Conservation (phyloP, 1,140 invertebrate genomes). For the Hyles euphorbiae region DNA sequence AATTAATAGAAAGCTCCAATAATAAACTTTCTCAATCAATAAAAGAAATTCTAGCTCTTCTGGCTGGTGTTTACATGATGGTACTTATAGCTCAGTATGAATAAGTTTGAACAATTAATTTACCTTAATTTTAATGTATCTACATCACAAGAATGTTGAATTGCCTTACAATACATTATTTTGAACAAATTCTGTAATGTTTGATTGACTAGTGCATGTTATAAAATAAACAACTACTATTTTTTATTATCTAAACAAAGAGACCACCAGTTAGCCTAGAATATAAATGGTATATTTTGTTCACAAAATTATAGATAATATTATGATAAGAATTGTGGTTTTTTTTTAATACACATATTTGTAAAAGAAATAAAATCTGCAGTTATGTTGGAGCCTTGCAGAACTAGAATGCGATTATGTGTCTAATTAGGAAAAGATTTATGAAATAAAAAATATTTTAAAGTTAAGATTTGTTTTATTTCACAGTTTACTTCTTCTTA, state of each 20-base stretch:
- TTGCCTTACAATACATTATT: no score
- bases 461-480: conserved; percentile 41
- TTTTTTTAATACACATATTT: not conserved
- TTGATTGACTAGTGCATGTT: no score
- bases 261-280: no score
- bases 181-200: no score
- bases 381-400: not conserved
- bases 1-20: conserved; percentile 88
- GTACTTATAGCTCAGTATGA: conserved; percentile 92
- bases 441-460: conserved; percentile 18
- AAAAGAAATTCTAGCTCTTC: conserved; percentile 88
- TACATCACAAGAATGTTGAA: conserved; percentile 39
- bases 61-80: conserved; percentile 94
- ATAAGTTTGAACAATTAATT: conserved; percentile 66
- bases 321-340: not conserved
- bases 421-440: no score
- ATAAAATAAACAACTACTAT: no score
- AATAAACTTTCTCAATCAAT: conserved; percentile 90
- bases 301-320: conserved; percentile 3
- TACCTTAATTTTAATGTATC: conserved; percentile 19
- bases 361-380: not conserved
- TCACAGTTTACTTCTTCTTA: conserved; percentile 95
- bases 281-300: not conserved
- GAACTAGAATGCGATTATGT: no score
- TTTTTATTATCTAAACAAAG: no score